phyloP scores from a whole-genome alignment of 2,888 invertebrate species.

The Syrista parreyssii region DNA sequence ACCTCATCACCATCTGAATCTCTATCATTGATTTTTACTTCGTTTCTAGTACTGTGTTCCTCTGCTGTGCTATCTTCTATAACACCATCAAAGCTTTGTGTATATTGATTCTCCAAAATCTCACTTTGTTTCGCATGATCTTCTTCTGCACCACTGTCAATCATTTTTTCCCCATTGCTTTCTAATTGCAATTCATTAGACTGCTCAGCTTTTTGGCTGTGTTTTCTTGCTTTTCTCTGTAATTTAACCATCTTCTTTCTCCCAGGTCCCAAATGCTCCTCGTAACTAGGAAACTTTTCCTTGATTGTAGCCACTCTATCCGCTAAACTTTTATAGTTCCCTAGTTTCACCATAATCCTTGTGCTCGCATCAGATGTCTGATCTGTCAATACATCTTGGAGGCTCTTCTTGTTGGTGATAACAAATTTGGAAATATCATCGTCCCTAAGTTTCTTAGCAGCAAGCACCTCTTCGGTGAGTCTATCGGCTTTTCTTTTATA shows the following conservation, averaged over 20 bases:
- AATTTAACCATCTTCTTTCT: conserved; percentile 34
- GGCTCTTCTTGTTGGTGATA: conserved; percentile 35
- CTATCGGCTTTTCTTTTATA: conserved; percentile 48
- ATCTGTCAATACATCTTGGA: conserved; percentile 43
- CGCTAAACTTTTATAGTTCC: conserved; percentile 40
- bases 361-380: conserved; percentile 26
- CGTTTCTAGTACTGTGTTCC: neutral
- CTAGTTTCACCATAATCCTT: conserved; percentile 46
- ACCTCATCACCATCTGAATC: neutral
- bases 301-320: conserved; percentile 45
- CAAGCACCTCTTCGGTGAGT: conserved; percentile 45
- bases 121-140: conserved; percentile 5
- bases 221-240: conserved; percentile 27
- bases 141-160: neutral
- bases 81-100: neutral
- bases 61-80: neutral
- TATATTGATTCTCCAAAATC: conserved; percentile 2
- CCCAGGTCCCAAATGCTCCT: conserved; percentile 37
- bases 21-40: neutral
- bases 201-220: neutral
- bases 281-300: conserved; percentile 51
- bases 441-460: conserved; percentile 52
- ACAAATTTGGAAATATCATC: conserved; percentile 56
- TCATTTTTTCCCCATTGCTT: neutral
- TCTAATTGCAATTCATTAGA: conserved; percentile 4